Conservation (phyloP, 2,113 vertebrate genomes). For the Trichechus manatus region DNA sequence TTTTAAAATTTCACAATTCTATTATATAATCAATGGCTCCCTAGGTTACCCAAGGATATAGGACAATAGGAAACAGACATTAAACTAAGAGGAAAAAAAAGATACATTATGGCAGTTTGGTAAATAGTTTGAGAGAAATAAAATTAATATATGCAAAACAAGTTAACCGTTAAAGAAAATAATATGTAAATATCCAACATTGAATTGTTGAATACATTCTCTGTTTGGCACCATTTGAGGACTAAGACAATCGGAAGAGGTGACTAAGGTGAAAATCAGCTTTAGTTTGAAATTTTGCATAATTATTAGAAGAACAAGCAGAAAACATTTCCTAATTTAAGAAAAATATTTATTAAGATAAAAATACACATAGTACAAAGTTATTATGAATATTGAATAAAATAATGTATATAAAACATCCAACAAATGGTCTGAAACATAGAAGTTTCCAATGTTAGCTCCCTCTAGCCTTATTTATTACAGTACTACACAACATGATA, state of each 20-base stretch:
- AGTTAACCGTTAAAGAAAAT: background rate
- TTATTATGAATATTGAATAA: background rate
- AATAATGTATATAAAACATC: background rate
- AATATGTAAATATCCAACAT: background rate
- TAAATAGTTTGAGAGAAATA: background rate
- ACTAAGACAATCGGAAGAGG: background rate
- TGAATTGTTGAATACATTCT: background rate
- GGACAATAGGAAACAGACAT: background rate
- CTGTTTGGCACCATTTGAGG: background rate
- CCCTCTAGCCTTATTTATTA: background rate
- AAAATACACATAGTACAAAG: background rate
- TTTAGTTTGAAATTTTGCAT: background rate
- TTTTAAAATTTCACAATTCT: background rate
- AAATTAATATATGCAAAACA: conserved; percentile 25
- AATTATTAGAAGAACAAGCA: background rate
- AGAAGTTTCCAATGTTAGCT: background rate
- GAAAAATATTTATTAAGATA: background rate
- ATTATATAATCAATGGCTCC: background rate
- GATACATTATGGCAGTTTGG: background rate
- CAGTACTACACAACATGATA: background rate
- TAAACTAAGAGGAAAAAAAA: background rate
- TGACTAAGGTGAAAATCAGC: background rate
- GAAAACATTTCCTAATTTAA: background rate
- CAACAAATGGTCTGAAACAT: background rate
- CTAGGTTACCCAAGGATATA: background rate